Conservation (phyloP, 92 coral and sea anemone genomes). For the Siderastrea radians region DNA sequence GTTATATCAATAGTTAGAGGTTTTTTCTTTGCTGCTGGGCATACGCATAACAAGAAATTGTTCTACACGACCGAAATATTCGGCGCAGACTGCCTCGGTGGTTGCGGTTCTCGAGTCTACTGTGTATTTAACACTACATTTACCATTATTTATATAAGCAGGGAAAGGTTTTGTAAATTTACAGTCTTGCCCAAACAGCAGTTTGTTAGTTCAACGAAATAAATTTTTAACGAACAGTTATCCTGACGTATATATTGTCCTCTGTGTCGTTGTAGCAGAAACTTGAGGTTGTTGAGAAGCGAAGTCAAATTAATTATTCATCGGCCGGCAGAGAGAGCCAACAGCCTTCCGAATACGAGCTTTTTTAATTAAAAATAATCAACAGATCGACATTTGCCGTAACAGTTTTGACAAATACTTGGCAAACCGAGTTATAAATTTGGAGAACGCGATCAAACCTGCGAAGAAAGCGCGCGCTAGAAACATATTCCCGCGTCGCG, state of each 20-base stretch:
- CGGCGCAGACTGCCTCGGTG: slow-evolving; percentile 18
- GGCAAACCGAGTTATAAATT: slow-evolving; percentile 27
- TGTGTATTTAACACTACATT: slow-evolving; percentile 89
- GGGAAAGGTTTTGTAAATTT: slow-evolving; percentile 96
- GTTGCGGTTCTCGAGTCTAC: slow-evolving; percentile 70
- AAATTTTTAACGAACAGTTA: slow-evolving; percentile 93
- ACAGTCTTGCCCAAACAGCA: slow-evolving; percentile 90
- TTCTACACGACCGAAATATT: slow-evolving; percentile 43
- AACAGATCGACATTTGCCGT: slow-evolving; percentile 81
- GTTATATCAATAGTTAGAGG: not conserved
- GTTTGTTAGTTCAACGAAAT: slow-evolving; percentile 95
- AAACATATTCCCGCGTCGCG: not conserved
- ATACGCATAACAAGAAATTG: not conserved
- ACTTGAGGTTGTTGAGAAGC: slow-evolving; percentile 69
- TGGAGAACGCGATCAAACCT: not conserved
- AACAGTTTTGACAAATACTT: slow-evolving; percentile 86
- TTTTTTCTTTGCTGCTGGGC: slow-evolving; percentile 25
- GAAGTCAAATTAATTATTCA: slow-evolving; percentile 72
- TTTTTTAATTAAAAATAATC: slow-evolving; percentile 90
- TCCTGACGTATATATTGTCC: slow-evolving; percentile 25
- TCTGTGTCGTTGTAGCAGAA: slow-evolving; percentile 30
- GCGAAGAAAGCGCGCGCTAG: not conserved
- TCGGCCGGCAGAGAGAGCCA: slow-evolving; percentile 72
- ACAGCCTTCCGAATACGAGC: slow-evolving; percentile 75
- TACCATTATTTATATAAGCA: slow-evolving; percentile 92